Evolutionary conservation across 2,888 invertebrate species (phyloP), one percentile per base, ranked within the genome.

Genomic region (Paralinhomoeus sp.): DNA sequence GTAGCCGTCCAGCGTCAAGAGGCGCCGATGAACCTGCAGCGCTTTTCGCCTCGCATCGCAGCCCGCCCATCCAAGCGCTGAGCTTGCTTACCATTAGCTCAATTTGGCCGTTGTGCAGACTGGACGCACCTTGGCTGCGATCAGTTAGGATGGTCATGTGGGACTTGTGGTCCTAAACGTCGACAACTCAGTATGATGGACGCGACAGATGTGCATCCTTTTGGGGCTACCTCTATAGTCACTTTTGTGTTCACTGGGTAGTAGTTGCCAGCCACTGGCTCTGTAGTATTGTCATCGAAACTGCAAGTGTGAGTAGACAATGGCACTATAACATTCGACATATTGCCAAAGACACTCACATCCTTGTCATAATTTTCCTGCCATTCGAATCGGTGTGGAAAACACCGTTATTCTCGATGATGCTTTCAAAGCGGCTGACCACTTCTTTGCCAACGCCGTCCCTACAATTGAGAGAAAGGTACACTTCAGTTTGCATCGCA

Each of bases 361-460:
- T 50, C 45, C 58, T 41, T 44, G 51, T 41, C 48, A 57, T 54
- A 36, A 53, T 51, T 42, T 61, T 59, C 17, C 91, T 69, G 0
- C 89, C 91, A 62, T 91, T 97, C 0, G 84, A 77, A 61, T 97
- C 93, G 0, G 91, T 93, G 58, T 75, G 84, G 62, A 91, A 91
- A 0, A 72, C 72, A 1, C 50, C 48, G 15, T 73, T 66, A 0
- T 75, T 75, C 0, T 70, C 54, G 1, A 83, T 46, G 18, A 47
- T 49, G 2, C 77, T 75, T 9, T 67, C 66, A 54, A 78, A 87
- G 44, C 73, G 72, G 0, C 77, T 73, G 0, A 91, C 70, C 0
- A 84, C 69, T 64, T 93, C 91, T 61, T 80, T 84, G 0, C 87
- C 85, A 2, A 72, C 55, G 0, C 65, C 60, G 49, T 67, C 65